These are phyloP conservation scores for Phenganax marumi DNA, from an alignment of 92 coral and sea anemone genomes.

Conservation along the genomic window DNA sequence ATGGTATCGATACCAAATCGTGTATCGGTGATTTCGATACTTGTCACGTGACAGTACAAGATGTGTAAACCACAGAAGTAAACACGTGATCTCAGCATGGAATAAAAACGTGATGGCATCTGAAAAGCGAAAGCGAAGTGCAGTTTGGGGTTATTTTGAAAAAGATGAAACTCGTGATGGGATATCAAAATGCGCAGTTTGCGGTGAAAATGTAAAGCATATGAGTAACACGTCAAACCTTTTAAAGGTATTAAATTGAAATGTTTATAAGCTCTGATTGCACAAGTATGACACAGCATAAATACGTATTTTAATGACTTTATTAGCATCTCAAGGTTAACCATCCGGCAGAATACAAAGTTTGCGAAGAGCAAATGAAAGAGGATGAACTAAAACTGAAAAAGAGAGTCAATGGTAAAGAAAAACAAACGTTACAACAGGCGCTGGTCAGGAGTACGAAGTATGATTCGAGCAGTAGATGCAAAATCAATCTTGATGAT, in stretches of 20 bases:
- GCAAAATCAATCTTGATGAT: not conserved
- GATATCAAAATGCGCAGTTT: not conserved
- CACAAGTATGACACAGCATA: not conserved
- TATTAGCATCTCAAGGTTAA: slow-evolving; percentile 30
- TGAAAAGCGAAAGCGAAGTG: slow-evolving; percentile 31
- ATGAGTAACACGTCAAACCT: slow-evolving; percentile 14
- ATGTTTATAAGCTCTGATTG: not conserved
- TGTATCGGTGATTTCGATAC: no score
- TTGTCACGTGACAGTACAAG: no score
- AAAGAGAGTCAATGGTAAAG: not conserved
- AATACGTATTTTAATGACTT: not conserved
- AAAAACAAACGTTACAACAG: not conserved
- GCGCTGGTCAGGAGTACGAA: not conserved
- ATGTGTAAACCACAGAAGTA: no score
- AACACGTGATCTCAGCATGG: no score
- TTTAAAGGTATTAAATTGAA: slow-evolving; percentile 11
- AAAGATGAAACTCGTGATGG: slow-evolving; percentile 19
- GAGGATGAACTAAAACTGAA: slow-evolving; percentile 15
- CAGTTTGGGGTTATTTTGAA: slow-evolving; percentile 31
- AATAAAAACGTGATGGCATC: no score
- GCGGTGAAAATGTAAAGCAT: slow-evolving; percentile 11
- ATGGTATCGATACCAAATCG: no score
- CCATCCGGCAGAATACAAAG: slow-evolving; percentile 18
- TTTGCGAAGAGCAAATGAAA: slow-evolving; percentile 29
- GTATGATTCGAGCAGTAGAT: not conserved